These are phyloP conservation scores for Drosophila pseudotalamancana DNA, from an alignment of 2,888 invertebrate species.

Conservation along the genomic window DNA sequence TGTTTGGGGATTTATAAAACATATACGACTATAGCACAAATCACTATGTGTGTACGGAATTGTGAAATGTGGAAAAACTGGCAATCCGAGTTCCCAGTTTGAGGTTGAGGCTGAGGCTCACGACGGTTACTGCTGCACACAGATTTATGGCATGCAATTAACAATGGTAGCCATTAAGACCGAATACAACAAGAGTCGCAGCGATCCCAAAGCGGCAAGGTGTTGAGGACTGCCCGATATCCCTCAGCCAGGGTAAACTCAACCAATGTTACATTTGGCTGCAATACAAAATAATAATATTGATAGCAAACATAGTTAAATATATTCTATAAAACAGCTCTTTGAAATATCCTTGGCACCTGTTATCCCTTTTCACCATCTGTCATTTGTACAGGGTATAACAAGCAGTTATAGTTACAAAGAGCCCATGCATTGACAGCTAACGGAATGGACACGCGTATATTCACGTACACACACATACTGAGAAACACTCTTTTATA, in stretches of 20 bases:
- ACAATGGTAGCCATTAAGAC: slow-evolving; percentile 68
- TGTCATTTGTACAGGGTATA: slow-evolving; percentile 10
- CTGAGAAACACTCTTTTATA: slow-evolving; percentile 38
- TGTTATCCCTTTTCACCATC: background rate
- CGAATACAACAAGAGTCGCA: slow-evolving; percentile 40
- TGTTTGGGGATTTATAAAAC: slow-evolving; percentile 58
- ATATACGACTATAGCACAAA: slow-evolving; percentile 35
- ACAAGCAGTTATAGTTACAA: slow-evolving; percentile 20
- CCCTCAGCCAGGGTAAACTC: background rate
- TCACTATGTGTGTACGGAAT: slow-evolving; percentile 32
- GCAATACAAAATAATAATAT: too few relatives aligned
- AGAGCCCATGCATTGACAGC: slow-evolving; percentile 32
- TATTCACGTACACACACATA: background rate
- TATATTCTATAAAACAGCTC: too few relatives aligned
- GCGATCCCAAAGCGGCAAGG: background rate
- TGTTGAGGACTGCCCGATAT: slow-evolving; percentile 4
- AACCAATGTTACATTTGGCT: background rate
- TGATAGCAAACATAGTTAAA: too few relatives aligned
- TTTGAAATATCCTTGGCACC: too few relatives aligned
- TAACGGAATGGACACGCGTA: slow-evolving; percentile 30
- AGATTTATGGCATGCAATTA: slow-evolving; percentile 74
- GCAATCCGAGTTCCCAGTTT: slow-evolving; percentile 25
- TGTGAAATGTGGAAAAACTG: slow-evolving; percentile 34
- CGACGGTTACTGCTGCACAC: slow-evolving; percentile 48
- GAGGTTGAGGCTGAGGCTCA: slow-evolving; percentile 35